Evolutionary conservation across 37 sponge, comb jelly and placozoan genomes (phyloP), one percentile per base, ranked within the genome.

Genomic region (Halisarca cf. caerulea): DNA sequence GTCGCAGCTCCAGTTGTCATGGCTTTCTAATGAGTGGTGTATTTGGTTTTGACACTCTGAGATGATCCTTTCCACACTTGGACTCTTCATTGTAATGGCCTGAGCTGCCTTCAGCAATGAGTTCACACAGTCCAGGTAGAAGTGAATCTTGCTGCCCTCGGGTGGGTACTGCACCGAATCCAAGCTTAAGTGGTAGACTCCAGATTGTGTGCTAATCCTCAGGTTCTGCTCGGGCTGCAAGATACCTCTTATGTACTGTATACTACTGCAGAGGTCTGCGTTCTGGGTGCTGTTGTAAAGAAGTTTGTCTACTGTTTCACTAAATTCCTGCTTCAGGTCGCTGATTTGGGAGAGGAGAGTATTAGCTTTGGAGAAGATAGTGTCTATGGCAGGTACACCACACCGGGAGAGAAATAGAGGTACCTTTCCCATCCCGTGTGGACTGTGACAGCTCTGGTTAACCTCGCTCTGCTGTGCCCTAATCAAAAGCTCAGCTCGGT

Each of bases 321-420:
- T 78, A 17, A 84, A 58, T 4, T 87, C 87, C 14, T 58, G 36
- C 24, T 36, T 39, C n/a, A 87, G 69, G 0, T 88, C 83, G 2
- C 92, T 83, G 11, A 91, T 82, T 2, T 39, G 64, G 25, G 60
- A 24, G 33, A 91, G 30, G 6, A 88, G 45, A 0, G 58, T 53
- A 80, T 85, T 91, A 2, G 79, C 88, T 32, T 91, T 88, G 23
- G 88, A 84, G 53, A 84, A 82, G 32, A 85, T 34, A 24, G 85
- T 78, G 59, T 91, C 92, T 4, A 88, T 18, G 0, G 40, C 51
- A 36, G 75, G 83, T 4, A 81, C 71, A 14, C 86, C 92, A 2
- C 72, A 40, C 9, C 85, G 79, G 15, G 70, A 53, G 43, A 88
- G 24, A 66, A 54, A 75, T 11, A 91, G 62, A 17, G 59, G 83